Evolutionary conservation across 2,888 invertebrate genomes (phyloP), one percentile per base, ranked within the genome.

Genomic region (Apomyelois bistriatella): DNA sequence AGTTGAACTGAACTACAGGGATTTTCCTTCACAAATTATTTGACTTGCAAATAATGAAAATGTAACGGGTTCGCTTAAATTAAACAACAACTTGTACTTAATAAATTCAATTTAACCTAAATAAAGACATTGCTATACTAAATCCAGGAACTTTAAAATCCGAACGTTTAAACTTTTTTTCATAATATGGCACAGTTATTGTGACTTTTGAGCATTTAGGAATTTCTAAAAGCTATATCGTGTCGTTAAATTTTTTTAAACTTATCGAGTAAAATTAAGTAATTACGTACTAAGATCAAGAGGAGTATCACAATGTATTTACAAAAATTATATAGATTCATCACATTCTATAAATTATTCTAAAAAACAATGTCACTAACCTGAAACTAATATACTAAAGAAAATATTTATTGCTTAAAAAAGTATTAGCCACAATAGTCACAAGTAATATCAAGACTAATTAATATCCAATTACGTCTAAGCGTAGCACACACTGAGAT

Each of bases 201-300:
- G 36, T 17, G 36, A 48, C 6, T 48, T n/a, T 46, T 48, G 48
- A 48, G 48, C 48, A 36, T 48, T 48, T n/a, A 42, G 13, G 30
- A 43, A n/a, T 41, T 46, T 42, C 7, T 30, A 5, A 30, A 13
- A 46, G 12, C 37, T 13, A 16, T 48, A 17, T 37, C 42, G 36
- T 15, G 10, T 41, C 28, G 13, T 48, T 42, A 36, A 42, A 43
- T 43, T 13, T 28, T 42, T 12, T 35, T 37, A 46, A 47, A 37
- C 37, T 48, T 43, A 32, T 28, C 12, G 43, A 9, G 13, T 35
- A 32, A 46, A 46, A 46, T 13, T 46, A 35, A 32, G 9, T 46
- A 35, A 46, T 35, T 35, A 46, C 32, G 32, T 46, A 46, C 46
- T 46, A 46, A 32, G 8, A 15, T 46, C 42, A n/a, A n/a, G n/a